A percentile compares a stretch with the other conserved stretches of the same genome.
Evolutionary conservation across 2,113 vertebrate genomes (phyloP).

Genomic region (Formicarius rufipectus): DNA sequence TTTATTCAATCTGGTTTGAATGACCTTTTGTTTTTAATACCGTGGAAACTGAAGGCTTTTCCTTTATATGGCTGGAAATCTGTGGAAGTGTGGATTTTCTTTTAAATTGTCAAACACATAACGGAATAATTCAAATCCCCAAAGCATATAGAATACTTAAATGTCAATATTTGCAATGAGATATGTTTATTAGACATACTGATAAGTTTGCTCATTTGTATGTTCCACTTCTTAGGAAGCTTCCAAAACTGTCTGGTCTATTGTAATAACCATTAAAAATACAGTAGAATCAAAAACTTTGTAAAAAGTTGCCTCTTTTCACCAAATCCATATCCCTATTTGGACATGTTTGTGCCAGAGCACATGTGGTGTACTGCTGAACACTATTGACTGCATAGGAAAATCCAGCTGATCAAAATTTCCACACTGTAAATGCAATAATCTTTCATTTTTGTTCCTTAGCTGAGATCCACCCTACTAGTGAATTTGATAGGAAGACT

Average conservation of each 20-base stretch:
- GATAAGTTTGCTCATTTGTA: neutral
- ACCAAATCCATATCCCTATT: neutral
- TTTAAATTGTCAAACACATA: neutral
- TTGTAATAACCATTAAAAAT: neutral
- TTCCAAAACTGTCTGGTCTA: neutral
- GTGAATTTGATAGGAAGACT: neutral
- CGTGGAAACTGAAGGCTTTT: neutral
- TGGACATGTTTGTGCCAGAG: neutral
- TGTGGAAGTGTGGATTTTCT: neutral
- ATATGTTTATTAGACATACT: neutral
- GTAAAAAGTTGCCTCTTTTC: neutral
- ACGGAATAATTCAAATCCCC: neutral
- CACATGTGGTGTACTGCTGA: constrained; percentile 42
- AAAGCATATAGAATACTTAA: neutral
- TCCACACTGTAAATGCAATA: neutral
- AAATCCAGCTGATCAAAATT: constrained; percentile 1
- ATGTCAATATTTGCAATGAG: neutral
- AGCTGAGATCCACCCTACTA: neutral
- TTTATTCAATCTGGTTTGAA: neutral
- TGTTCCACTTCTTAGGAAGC: neutral
- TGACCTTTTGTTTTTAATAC: neutral
- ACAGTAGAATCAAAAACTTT: neutral
- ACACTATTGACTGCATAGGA: neutral
- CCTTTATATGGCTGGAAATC: neutral
- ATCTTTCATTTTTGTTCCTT: constrained; percentile 5